Base-by-base conservation (phyloP, 2,888 invertebrate species). In the Drosophila histrio region DNA sequence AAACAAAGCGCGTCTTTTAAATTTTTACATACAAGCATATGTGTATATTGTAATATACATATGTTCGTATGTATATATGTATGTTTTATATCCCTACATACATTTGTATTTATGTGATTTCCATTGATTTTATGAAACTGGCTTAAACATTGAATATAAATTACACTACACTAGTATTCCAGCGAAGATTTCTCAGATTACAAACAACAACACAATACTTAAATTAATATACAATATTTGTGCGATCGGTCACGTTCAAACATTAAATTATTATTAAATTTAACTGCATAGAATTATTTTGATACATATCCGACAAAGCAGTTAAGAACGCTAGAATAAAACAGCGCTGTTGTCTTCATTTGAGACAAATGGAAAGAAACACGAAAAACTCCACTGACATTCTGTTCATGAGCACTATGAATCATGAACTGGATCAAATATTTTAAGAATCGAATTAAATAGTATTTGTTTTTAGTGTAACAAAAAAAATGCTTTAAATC, bases 61-160 rank as follows among this genome's bases (percentile, higher is more conserved):
- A 1, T 21, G 3, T 21, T 39, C 0, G 6, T 39, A 17, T 36
- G 15, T 9, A 15, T 17, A 17, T 36, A 2, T 36, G 36, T 36
- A 36, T 36, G 13, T 36, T 17, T 36, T 19, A n/a, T n/a, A n/a
- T n/a, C n/a, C n/a, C n/a, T 36, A 15, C 30, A 21, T 32, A 47
- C 8, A 21, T 21, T 32, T 13, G 1, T 17, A 32, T 47, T 32
- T 46, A 28, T 28, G 28, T 7, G 28, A 47, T 32, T 47, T 47
- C n/a, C 46, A 32, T 21, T 30, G 19, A 47, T 47, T 47, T 47
- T 30, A 30, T 21, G 30, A 19, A 46, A 19, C 13, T 30, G n/a
- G 8, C 13, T 13, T 8, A 21, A 46, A 1, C 8, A 32, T 19
- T n/a, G n/a, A 9, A 19, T n/a, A 13, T 47, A 13, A 30, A 21